phyloP scores from a whole-genome alignment of 2,797 vertebrate species.

The Malurus leucopterus region DNA sequence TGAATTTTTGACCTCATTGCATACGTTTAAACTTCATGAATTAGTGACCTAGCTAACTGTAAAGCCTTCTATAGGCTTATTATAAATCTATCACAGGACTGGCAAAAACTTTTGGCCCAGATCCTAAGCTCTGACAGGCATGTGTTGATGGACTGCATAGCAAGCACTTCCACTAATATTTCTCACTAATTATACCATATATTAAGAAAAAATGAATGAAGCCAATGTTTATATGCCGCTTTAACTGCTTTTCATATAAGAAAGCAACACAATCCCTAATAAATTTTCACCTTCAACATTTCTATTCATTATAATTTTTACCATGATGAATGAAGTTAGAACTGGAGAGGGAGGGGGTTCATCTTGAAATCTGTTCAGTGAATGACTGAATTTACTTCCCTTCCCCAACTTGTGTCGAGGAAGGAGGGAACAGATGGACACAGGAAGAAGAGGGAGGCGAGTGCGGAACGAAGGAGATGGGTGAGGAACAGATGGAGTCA shows the following conservation, averaged over 20 bases:
- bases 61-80: constrained; percentile 45
- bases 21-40: constrained; percentile 27
- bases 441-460: constrained; percentile 63
- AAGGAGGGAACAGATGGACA: constrained; percentile 65
- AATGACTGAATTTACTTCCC: constrained; percentile 62
- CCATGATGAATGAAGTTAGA: constrained; percentile 62
- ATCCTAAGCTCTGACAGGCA: constrained; percentile 60
- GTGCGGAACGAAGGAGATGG: constrained; percentile 44
- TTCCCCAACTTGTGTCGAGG: constrained; percentile 37
- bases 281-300: constrained; percentile 64
- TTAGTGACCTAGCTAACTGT: constrained; percentile 44
- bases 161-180: constrained; percentile 60
- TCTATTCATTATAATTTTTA: constrained; percentile 63
- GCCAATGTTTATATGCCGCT: constrained; percentile 52
- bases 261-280: constrained; percentile 52
- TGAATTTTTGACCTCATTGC: constrained; percentile 51
- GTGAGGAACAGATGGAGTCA: constrained; percentile 57
- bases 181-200: constrained; percentile 57
- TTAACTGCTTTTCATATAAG: constrained; percentile 55
- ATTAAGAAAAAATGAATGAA: constrained; percentile 59
- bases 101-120: constrained; percentile 55
- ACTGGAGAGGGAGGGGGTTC: constrained; percentile 38
- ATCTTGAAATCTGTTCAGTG: constrained; percentile 62
- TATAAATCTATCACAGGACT: constrained; percentile 61
- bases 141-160: constrained; percentile 58